These are phyloP conservation scores for Anastrepha ludens DNA, from an alignment of 1,140 invertebrate genomes.

Conservation along the genomic window DNA sequence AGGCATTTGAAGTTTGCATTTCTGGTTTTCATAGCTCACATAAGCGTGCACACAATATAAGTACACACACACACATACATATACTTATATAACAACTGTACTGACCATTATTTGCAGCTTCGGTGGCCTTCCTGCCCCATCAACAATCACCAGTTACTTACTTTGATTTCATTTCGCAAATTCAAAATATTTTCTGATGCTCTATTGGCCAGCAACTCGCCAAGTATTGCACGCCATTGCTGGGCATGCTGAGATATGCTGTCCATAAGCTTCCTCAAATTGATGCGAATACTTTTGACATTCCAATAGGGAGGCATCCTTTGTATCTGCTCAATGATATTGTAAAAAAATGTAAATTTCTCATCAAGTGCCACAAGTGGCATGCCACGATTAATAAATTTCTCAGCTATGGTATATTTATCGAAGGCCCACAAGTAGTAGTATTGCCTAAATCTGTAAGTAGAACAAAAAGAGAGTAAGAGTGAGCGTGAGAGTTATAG, in stretches of 20 bases:
- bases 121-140: neutral
- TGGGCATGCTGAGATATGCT: conserved; percentile 80
- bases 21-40: too few relatives aligned
- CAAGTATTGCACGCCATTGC: conserved; percentile 83
- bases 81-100: too few relatives aligned
- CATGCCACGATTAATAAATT: conserved; percentile 83
- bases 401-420: conserved; percentile 83
- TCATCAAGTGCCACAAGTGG: conserved; percentile 86
- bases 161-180: conserved; percentile 76
- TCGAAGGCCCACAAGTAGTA: conserved; percentile 87
- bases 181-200: conserved; percentile 80
- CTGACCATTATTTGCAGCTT: neutral
- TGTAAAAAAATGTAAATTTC: conserved; percentile 87
- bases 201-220: conserved; percentile 77
- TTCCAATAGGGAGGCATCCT: conserved; percentile 78
- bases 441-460: conserved; percentile 69
- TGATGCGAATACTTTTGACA: conserved; percentile 81
- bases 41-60: too few relatives aligned
- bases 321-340: conserved; percentile 83
- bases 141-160: conserved; percentile 57
- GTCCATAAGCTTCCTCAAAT: conserved; percentile 79
- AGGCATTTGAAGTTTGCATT: too few relatives aligned
- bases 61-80: too few relatives aligned
- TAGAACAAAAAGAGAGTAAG: neutral
- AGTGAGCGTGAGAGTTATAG: neutral